Evolutionary conservation across 2,797 vertebrate species (phyloP).

Genomic region (Mus spretus): DNA sequence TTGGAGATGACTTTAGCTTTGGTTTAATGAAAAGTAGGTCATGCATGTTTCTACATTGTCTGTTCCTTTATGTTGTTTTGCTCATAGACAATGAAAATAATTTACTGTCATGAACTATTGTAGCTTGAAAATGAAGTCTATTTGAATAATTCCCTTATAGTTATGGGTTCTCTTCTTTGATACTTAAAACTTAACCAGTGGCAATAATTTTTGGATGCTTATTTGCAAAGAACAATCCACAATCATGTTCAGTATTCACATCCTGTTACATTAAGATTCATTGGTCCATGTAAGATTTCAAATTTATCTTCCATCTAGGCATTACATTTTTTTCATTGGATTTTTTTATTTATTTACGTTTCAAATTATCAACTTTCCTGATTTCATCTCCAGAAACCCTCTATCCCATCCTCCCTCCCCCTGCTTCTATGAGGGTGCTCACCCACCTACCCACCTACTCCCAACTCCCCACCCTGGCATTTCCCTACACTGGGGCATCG

Average conservation of each 20-base stretch:
- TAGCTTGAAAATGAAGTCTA: neutral
- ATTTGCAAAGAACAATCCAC: conserved; percentile 43
- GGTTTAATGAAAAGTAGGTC: conserved; percentile 27
- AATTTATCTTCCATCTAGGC: neutral
- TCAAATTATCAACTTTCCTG: too few relatives aligned
- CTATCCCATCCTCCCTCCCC: too few relatives aligned
- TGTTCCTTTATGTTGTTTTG: conserved; percentile 17
- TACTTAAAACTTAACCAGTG: conserved; percentile 53
- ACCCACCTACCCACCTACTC: too few relatives aligned
- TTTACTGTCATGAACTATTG: neutral
- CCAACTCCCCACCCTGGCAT: too few relatives aligned
- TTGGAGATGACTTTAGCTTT: conserved; percentile 40
- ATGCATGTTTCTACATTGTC: neutral
- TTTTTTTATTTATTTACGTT: too few relatives aligned
- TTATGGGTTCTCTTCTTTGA: conserved; percentile 56
- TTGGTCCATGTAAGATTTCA: neutral
- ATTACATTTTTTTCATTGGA: neutral
- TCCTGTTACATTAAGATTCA: conserved; percentile 26
- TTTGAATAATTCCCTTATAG: conserved; percentile 37
- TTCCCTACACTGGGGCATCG: too few relatives aligned
- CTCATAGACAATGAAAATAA: conserved; percentile 17
- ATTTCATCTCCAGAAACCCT: too few relatives aligned
- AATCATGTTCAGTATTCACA: neutral
- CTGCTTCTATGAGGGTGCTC: too few relatives aligned
- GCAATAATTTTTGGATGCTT: conserved; percentile 43